These are phyloP conservation scores for Mormyrops attenuatus DNA, from an alignment of 2,797 vertebrate species.

Conservation along the genomic window DNA sequence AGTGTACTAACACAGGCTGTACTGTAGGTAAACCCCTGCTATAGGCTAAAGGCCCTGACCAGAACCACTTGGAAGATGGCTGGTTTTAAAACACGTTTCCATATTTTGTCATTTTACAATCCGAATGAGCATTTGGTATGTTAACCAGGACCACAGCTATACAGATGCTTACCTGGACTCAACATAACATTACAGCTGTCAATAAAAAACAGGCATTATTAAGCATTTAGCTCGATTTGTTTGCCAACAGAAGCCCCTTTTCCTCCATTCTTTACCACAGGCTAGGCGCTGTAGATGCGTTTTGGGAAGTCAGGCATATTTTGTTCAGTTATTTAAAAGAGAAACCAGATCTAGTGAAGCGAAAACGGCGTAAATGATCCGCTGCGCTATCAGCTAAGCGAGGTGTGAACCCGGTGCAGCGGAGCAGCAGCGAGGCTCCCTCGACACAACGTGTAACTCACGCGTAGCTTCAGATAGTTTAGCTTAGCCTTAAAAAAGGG, in stretches of 20 bases:
- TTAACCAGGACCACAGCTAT: not conserved
- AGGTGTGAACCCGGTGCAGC: not conserved
- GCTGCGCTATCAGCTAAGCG: not conserved
- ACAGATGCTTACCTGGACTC: not conserved
- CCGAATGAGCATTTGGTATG: not conserved
- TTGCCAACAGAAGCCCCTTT: not conserved
- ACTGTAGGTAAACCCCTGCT: not conserved
- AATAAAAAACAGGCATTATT: not conserved
- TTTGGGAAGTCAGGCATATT: not conserved
- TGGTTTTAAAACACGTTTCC: not conserved
- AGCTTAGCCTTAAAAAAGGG: not conserved
- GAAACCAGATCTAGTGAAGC: not conserved
- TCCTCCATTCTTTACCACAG: not conserved
- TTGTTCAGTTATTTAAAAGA: slow-evolving; percentile 10
- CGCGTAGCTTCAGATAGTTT: not conserved
- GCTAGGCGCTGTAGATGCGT: not conserved
- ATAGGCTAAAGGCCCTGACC: not conserved
- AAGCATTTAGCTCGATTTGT: not conserved
- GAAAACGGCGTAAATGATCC: slow-evolving; percentile 1
- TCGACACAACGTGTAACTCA: not conserved
- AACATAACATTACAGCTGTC: not conserved
- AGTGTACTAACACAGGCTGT: not conserved
- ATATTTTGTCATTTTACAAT: not conserved
- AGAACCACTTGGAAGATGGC: not conserved
- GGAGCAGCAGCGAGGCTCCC: not conserved